Evolutionary conservation across 2,797 vertebrate species (phyloP).

Genomic region (Toxotes lorentzi): DNA sequence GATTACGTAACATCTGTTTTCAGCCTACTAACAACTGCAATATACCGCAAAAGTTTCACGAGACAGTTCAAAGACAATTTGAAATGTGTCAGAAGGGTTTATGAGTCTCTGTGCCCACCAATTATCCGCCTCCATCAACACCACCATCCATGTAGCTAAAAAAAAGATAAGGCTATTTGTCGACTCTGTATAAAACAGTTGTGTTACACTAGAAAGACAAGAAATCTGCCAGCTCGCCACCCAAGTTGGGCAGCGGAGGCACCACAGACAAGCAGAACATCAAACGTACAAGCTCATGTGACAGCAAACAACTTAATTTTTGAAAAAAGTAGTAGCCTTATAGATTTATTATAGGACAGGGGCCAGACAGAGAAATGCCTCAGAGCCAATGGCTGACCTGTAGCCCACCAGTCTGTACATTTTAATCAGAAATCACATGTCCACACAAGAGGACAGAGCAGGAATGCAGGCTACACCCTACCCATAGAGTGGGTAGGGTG

Average conservation of each 20-base stretch:
- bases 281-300: too few species aligned
- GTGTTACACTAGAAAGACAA: too few species aligned
- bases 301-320: too few species aligned
- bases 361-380: conserved; percentile 34
- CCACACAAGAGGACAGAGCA: conserved; percentile 64
- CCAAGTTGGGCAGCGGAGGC: too few species aligned
- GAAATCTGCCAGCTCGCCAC: too few species aligned
- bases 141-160: too few species aligned
- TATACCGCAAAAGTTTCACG: conserved; percentile 36
- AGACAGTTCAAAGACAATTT: conserved; percentile 3
- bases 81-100: not conserved
- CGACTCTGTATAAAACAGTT: too few species aligned
- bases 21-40: conserved; percentile 1
- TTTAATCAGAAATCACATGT: conserved; percentile 52
- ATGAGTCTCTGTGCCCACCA: not conserved
- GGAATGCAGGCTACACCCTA: conserved; percentile 69
- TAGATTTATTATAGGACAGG: conserved; percentile 41
- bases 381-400: conserved; percentile 53
- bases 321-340: too few species aligned
- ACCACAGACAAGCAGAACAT: too few species aligned
- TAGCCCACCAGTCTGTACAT: conserved; percentile 31
- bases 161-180: too few species aligned
- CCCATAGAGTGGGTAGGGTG: conserved; percentile 48
- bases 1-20: conserved; percentile 40
- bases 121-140: not conserved